Evolutionary conservation across 2,888 invertebrate species (phyloP).

Genomic region (Coecobrya sp.): DNA sequence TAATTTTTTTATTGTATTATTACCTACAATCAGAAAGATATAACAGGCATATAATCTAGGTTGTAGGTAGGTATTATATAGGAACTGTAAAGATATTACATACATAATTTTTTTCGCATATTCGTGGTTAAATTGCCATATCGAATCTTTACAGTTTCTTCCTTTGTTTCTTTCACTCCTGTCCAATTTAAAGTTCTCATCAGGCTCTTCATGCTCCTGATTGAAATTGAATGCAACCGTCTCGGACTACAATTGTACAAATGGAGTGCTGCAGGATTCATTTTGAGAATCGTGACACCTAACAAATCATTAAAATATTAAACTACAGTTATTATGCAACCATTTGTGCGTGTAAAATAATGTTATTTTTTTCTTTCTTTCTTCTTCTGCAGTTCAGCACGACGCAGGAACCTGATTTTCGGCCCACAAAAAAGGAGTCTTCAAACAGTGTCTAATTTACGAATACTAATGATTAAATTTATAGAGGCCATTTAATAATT

Average conservation of each 20-base stretch:
- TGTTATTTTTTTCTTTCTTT: conserved; percentile 6
- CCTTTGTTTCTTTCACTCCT: conserved; percentile 35
- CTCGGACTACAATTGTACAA: conserved; percentile 29
- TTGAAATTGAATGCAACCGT: conserved; percentile 36
- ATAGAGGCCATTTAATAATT: conserved; percentile 68
- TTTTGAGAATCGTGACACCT: conserved; percentile 79
- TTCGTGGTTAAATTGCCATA: conserved; percentile 51
- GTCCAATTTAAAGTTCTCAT: conserved; percentile 13
- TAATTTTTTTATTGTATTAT: too few species aligned
- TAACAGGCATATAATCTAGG: too few species aligned
- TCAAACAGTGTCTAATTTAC: conserved; percentile 52
- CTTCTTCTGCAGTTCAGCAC: conserved; percentile 46
- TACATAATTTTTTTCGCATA: not conserved
- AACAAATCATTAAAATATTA: conserved; percentile 78
- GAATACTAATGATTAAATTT: conserved; percentile 62
- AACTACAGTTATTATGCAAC: conserved; percentile 69
- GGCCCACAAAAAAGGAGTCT: conserved; percentile 59
- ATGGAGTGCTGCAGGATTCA: conserved; percentile 66
- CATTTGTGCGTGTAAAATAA: conserved; percentile 37
- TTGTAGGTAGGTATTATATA: too few species aligned
- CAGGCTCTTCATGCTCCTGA: conserved; percentile 40
- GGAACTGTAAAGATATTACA: too few species aligned
- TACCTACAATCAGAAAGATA: too few species aligned
- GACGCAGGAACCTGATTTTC: conserved; percentile 62
- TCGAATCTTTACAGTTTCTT: conserved; percentile 32